Base-by-base conservation (phyloP, 2,797 vertebrate genomes). In the Muraenolepis orangiensis region DNA sequence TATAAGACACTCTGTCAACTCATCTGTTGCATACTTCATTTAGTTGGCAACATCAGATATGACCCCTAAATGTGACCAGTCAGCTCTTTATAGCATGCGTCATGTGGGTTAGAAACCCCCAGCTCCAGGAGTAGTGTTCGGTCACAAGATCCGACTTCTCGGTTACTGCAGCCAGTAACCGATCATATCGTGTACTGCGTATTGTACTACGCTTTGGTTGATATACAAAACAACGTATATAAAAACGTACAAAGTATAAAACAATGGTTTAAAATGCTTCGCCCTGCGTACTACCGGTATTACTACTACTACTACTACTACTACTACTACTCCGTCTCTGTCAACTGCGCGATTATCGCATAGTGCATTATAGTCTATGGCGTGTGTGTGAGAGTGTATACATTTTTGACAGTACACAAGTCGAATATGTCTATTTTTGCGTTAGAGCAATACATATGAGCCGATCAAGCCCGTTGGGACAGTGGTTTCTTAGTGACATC, bases 11-110 rank as follows among this genome's bases (percentile, higher is more conserved):
- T 51, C 2, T 20, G 42, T 51, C 36, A 3, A 1, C 36, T 11
- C 42, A 57, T 10, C 20, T 51, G 46, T n/a, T 57, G 51, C 51
- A 57, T n/a, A 18, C 3, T n/a, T 7, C 4, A 78, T 69, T 34
- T 26, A 77, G 71, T 42, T 84, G 57, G 70, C 42, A 83, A 36
- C 78, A 77, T 74, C 74, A 66, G 82, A 88, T 81, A 81, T 64
- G 74, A 83, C 83, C 78, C 89, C 89, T 90, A 92, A 90, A 91
- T 91, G 87, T 90, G 92, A 89, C 86, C 84, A 75, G 85, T 89
- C 88, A 89, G 91, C 89, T 90, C 75, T 70, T 86, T 28, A 5
- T 73, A 81, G 74, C 78, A 32, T n/a, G 51, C 11, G 87, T 90
- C 91, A 90, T 88, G 87, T 79, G 81, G 80, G 82, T 67, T 31